These are phyloP conservation scores for Tapirus indicus DNA, from an alignment of 2,797 vertebrate species.

Conservation along the genomic window DNA sequence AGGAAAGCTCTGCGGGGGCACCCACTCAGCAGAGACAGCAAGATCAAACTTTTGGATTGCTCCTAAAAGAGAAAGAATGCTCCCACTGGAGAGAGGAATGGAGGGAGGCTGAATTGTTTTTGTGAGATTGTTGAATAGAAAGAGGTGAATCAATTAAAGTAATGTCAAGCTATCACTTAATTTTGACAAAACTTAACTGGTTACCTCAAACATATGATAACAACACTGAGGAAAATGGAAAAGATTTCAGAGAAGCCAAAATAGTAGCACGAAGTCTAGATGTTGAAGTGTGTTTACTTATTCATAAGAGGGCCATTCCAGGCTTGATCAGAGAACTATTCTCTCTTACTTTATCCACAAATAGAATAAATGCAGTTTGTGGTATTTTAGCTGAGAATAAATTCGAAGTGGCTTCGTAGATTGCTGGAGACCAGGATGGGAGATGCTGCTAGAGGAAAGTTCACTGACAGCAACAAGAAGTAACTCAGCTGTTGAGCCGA, in stretches of 20 bases:
- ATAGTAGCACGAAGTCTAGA: background rate
- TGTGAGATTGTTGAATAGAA: background rate
- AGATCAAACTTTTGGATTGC: background rate
- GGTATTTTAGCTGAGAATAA: background rate
- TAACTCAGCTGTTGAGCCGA: background rate
- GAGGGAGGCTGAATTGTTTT: background rate
- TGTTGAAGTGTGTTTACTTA: background rate
- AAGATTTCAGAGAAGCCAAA: background rate
- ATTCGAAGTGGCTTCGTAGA: background rate
- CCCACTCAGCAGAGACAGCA: background rate
- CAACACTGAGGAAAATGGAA: background rate
- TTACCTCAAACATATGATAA: background rate
- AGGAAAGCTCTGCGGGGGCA: background rate
- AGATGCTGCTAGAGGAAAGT: background rate
- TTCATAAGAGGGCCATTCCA: background rate
- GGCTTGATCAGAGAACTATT: background rate
- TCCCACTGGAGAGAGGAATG: background rate
- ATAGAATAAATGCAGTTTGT: background rate
- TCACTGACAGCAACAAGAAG: background rate
- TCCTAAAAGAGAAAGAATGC: background rate
- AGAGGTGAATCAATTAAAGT: background rate
- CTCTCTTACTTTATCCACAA: background rate
- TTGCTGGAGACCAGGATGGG: background rate
- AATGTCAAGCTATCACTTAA: background rate
- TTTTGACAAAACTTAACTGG: conserved; percentile 6